Conservation (phyloP, 2,888 invertebrate species). For the Acrobasis consociella region DNA sequence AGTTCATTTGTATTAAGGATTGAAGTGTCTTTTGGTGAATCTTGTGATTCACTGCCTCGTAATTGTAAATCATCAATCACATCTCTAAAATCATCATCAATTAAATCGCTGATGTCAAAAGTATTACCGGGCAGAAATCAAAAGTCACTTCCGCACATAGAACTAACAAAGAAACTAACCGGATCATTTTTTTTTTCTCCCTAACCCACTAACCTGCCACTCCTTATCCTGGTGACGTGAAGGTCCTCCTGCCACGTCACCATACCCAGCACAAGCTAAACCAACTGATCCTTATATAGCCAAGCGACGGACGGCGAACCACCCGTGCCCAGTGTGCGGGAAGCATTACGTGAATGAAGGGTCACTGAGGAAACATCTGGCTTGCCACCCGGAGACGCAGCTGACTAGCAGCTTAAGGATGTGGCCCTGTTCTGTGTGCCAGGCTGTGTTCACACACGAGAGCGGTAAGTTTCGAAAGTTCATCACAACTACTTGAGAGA, state of each 20-base stretch:
- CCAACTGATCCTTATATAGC: slow-evolving; percentile 92
- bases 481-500: not conserved
- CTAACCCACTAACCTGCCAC: slow-evolving; percentile 75
- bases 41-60: slow-evolving; percentile 19
- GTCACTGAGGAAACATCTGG: slow-evolving; percentile 94
- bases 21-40: slow-evolving; percentile 39
- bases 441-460: slow-evolving; percentile 97
- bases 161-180: slow-evolving; percentile 71
- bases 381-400: slow-evolving; percentile 96
- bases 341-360: slow-evolving; percentile 98
- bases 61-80: not conserved
- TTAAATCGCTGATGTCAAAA: not conserved
- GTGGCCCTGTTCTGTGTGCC: slow-evolving; percentile 98
- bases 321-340: slow-evolving; percentile 97
- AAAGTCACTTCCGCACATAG: slow-evolving; percentile 43
- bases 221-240: slow-evolving; percentile 77
- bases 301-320: slow-evolving; percentile 96
- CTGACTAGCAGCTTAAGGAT: slow-evolving; percentile 93
- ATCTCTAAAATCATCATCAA: not conserved
- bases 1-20: slow-evolving; percentile 38
- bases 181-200: slow-evolving; percentile 54
- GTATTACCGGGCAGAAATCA: slow-evolving; percentile 23
- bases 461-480: slow-evolving; percentile 85
- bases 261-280: slow-evolving; percentile 82
- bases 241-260: slow-evolving; percentile 85